phyloP scores from a whole-genome alignment of 2,113 vertebrate species.

The Tragelaphus scriptus region DNA sequence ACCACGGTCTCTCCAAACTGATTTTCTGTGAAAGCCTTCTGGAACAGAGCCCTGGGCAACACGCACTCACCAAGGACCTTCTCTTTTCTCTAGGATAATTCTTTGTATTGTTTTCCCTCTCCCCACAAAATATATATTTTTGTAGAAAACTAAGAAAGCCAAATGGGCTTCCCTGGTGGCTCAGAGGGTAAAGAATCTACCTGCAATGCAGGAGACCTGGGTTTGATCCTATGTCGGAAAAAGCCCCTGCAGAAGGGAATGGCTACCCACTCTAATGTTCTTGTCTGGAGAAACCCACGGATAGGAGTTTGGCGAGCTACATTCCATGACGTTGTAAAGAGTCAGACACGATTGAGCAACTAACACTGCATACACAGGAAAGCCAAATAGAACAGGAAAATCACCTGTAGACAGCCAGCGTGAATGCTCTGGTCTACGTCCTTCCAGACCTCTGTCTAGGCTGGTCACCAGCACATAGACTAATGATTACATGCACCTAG shows the following conservation, averaged over 20 bases:
- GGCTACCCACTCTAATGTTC: background rate
- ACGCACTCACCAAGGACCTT: background rate
- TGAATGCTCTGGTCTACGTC: rapidly evolving
- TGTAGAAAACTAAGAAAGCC: background rate
- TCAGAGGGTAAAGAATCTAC: background rate
- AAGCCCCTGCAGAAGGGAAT: background rate
- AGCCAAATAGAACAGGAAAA: background rate
- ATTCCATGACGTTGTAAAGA: background rate
- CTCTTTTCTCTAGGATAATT: background rate
- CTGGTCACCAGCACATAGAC: background rate
- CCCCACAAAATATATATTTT: background rate
- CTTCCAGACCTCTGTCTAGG: background rate
- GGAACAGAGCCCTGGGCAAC: background rate
- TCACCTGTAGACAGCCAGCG: background rate
- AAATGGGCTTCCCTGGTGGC: background rate
- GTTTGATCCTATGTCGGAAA: background rate
- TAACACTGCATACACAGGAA: background rate
- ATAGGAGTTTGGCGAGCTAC: background rate
- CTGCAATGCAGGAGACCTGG: background rate
- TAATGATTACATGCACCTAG: background rate
- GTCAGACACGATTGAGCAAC: background rate
- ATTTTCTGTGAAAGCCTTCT: background rate
- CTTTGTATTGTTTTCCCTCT: background rate
- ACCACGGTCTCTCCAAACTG: background rate
- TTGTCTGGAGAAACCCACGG: background rate